Evolutionary conservation across 2,797 vertebrate species (phyloP), one percentile per base, ranked within the genome.

Genomic region (Spea hammondii): DNA sequence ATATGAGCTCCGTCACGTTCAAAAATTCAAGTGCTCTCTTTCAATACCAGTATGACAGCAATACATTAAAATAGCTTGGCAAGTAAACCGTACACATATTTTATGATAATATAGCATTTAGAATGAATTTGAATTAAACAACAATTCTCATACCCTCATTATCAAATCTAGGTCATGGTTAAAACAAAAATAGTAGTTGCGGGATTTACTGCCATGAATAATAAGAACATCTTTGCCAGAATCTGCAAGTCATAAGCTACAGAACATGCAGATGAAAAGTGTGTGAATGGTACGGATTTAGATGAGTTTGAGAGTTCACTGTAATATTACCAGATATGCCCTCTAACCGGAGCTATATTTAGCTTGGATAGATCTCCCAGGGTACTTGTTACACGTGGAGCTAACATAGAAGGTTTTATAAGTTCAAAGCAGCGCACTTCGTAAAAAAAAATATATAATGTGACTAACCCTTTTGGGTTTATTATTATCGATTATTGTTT

Each of bases 311-410:
- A 44, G 44, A 62, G 83, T 84, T 89, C 77, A 81, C 66, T 86
- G 65, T 84, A 86, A 85, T 78, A 82, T 83, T 82, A 79, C 76
- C 76, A 79, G 59, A 80, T 88, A 72, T 88, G 82, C 80, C 78
- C 81, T 88, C 78, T 69, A 87, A 85, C 59, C 65, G 66, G 83
- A 82, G 81, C 77, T 88, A 89, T 86, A 87, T 87, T 89, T 86
- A 87, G 79, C 55, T 79, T 45, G 66, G 50, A 78, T 83, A 70
- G 85, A 86, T 45, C 83, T 82, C 77, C 54, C 80, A 84, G 84
- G 85, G 64, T 48, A 71, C 0, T 74, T 86, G 70, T 60, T 85
- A 85, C 82, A 76, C 77, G 86, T 83, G 65, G 66, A 88, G 66
- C 74, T 85, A 80, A 84, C 88, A 87, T 65, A 70, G 77, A 84